Evolutionary conservation across 2,797 vertebrate genomes (phyloP).

Genomic region (Muraenolepis orangiensis): DNA sequence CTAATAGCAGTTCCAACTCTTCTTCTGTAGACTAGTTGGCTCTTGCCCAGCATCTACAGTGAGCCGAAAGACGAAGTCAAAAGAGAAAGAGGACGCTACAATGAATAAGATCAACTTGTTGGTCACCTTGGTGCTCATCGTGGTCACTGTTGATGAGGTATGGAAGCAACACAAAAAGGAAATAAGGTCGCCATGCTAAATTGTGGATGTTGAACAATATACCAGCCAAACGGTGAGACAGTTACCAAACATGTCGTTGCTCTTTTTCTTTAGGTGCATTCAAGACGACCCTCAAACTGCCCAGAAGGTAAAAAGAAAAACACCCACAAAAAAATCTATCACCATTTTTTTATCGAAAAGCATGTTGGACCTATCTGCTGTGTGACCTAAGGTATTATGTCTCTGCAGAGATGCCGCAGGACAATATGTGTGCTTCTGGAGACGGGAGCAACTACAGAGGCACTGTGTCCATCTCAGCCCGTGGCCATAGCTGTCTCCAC

Average conservation of each 20-base stretch:
- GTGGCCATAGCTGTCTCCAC: constrained; percentile 56
- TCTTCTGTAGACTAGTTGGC: constrained; percentile 32
- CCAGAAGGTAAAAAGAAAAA: constrained; percentile 23
- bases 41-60: constrained; percentile 10
- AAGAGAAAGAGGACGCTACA: constrained; percentile 29
- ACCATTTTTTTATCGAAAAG: not conserved
- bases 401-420: constrained; percentile 23
- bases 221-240: constrained; percentile 18
- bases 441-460: constrained; percentile 81
- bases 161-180: constrained; percentile 40
- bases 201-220: not conserved
- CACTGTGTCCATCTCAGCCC: constrained; percentile 49
- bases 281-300: not conserved
- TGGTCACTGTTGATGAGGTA: constrained; percentile 43
- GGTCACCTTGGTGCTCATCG: constrained; percentile 47
- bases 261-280: constrained; percentile 42
- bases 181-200: not conserved
- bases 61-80: constrained; percentile 28
- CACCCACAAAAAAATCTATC: not conserved
- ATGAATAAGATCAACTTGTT: constrained; percentile 55
- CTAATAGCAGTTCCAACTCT: constrained; percentile 13
- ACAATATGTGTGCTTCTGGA: constrained; percentile 60
- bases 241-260: not conserved
- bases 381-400: not conserved
- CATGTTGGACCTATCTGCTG: not conserved